Conservation (phyloP, 1,140 invertebrate genomes). For the Brachionus plicatilis region DNA sequence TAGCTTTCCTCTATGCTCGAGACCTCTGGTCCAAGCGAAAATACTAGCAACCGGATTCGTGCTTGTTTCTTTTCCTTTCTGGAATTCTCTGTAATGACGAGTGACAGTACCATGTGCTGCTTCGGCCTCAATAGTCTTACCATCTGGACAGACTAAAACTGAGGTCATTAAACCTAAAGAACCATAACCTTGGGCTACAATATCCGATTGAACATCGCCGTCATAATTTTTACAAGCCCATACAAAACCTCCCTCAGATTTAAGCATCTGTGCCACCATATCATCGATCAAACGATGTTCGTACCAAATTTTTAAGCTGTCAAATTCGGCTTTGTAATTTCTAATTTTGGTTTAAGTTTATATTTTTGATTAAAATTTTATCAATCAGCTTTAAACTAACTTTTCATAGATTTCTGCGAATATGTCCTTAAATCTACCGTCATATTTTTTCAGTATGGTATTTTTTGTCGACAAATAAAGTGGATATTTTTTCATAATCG, state of each 20-base stretch:
- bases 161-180: conserved; percentile 57
- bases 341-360: conserved; percentile 53
- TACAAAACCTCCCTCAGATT: conserved; percentile 94
- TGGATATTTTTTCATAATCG: conserved; percentile 77
- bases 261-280: conserved; percentile 97
- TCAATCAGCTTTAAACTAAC: conserved; percentile 55
- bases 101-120: conserved; percentile 58
- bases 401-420: conserved; percentile 94
- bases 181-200: conserved; percentile 79
- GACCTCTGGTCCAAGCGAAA: conserved; percentile 88
- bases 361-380: background rate
- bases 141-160: conserved; percentile 57
- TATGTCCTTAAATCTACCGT: conserved; percentile 97
- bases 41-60: conserved; percentile 72
- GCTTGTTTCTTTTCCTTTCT: conserved; percentile 53
- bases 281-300: conserved; percentile 98
- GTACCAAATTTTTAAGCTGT: conserved; percentile 84
- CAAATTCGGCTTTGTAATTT: conserved; percentile 77
- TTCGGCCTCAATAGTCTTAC: conserved; percentile 57
- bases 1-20: conserved; percentile 84
- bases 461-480: conserved; percentile 97
- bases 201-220: conserved; percentile 96
- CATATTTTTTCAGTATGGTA: conserved; percentile 95
- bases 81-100: conserved; percentile 50
- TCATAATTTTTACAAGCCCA: conserved; percentile 99